Conservation (phyloP, 2,888 invertebrate genomes). For the Tetranychus truncatus region DNA sequence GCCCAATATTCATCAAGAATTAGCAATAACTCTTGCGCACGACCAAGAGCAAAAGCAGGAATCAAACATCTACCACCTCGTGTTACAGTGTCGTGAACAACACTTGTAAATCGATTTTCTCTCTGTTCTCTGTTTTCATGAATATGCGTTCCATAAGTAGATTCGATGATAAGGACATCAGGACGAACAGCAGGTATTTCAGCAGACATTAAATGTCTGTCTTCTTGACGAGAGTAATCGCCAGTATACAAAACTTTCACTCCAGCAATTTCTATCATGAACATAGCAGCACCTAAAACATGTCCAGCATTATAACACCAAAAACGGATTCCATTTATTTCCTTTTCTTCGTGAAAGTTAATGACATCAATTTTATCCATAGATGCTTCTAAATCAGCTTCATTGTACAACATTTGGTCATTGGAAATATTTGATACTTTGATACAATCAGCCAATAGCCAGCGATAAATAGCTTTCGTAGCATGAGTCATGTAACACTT, state of each 20-base stretch:
- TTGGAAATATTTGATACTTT: slow-evolving; percentile 96
- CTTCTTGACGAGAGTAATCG: slow-evolving; percentile 95
- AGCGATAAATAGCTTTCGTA: slow-evolving; percentile 95
- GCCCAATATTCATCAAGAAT: slow-evolving; percentile 96
- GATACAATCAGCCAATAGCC: slow-evolving; percentile 95
- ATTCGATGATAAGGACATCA: slow-evolving; percentile 91
- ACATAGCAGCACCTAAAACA: slow-evolving; percentile 98
- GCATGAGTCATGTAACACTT: slow-evolving; percentile 99
- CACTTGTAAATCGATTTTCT: slow-evolving; percentile 72
- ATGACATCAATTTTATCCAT: slow-evolving; percentile 98
- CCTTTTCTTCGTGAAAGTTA: slow-evolving; percentile 93
- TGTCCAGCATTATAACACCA: slow-evolving; percentile 99
- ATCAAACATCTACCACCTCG: slow-evolving; percentile 95
- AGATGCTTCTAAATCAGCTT: slow-evolving; percentile 84
- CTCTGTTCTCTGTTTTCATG: slow-evolving; percentile 95
- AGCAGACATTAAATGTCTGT: slow-evolving; percentile 96
- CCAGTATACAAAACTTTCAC: slow-evolving; percentile 87
- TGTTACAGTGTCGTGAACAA: slow-evolving; percentile 85
- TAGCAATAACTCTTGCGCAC: slow-evolving; percentile 83
- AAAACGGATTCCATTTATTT: slow-evolving; percentile 75
- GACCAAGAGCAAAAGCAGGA: slow-evolving; percentile 91
- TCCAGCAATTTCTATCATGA: slow-evolving; percentile 99
- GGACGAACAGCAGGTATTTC: slow-evolving; percentile 91
- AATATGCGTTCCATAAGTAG: slow-evolving; percentile 96
- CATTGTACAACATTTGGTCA: slow-evolving; percentile 89